A percentile compares a stretch with the other conserved stretches of the same genome.
These are phyloP conservation scores for Uria lomvia DNA, from an alignment of 2,113 vertebrate species.

Conservation along the genomic window DNA sequence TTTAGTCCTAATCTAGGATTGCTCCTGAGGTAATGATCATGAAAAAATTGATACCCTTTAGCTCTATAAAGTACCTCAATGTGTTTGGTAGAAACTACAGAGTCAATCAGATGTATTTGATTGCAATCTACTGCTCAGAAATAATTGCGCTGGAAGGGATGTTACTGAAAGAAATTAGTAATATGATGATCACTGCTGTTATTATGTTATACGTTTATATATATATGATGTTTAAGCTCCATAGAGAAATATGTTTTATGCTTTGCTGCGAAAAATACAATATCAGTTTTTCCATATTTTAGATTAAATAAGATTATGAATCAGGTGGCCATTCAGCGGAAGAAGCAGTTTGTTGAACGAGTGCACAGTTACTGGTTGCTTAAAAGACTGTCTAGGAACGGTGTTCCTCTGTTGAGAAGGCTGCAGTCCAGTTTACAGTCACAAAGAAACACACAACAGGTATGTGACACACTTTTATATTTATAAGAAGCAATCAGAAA, in stretches of 20 bases:
- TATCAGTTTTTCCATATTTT: constrained; percentile 64
- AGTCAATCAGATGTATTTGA: not conserved
- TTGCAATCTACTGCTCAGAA: not conserved
- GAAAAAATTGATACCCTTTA: not conserved
- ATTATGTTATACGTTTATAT: not conserved
- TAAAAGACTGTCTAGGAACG: constrained; percentile 93
- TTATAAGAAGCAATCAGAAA: not conserved
- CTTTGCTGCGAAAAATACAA: constrained; percentile 50
- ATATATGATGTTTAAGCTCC: not conserved
- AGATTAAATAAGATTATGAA: constrained; percentile 96
- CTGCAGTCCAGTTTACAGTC: constrained; percentile 91
- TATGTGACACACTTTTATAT: constrained; percentile 63
- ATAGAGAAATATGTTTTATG: not conserved
- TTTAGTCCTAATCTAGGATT: not conserved
- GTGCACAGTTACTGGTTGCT: constrained; percentile 96
- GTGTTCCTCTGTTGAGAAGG: constrained; percentile 89
- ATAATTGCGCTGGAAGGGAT: not conserved
- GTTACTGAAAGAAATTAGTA: not conserved
- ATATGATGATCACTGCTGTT: not conserved
- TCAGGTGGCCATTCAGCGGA: constrained; percentile 95
- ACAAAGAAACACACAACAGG: constrained; percentile 87
- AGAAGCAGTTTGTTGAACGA: constrained; percentile 93
- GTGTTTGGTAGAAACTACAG: not conserved
- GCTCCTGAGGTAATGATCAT: not conserved
- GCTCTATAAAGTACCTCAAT: not conserved